Evolutionary conservation across 2,888 invertebrate species (phyloP), one percentile per base, ranked within the genome.

Genomic region (Lochmaea crataegi): DNA sequence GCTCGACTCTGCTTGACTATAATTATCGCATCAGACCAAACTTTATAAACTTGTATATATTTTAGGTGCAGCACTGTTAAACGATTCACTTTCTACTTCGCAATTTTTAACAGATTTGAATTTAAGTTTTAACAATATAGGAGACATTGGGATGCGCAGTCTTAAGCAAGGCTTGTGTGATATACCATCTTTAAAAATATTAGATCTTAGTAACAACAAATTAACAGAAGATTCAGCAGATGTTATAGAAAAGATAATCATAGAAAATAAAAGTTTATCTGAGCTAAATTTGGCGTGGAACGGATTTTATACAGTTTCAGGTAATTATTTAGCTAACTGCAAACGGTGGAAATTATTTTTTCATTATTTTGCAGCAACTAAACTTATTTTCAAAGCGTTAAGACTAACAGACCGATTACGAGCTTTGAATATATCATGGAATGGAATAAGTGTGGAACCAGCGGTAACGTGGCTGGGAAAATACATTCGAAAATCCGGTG

Each of bases 221-320:
- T 83, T 91, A 45, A 86, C 87, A 9, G 87, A 89, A 76, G 82
- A 80, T 32, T 85, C 87, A 10, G 85, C 85, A 0, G 78, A 81
- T 71, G 76, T 81, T 63, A 77, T 91, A 32, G 85, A 86, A 58
- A 70, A 80, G 51, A 83, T 89, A 80, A 76, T 89, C 42, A 74
- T 76, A 12, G 84, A 86, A 71, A 89, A 89, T 73, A 83, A 83
- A 38, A 82, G 81, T 1, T 78, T 91, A n/a, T 84, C 86, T 75
- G 81, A 85, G 45, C 78, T 91, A 14, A 86, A 90, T 82, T 83
- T 91, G 61, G 87, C 89, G 0, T 89, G 89, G 89, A 91, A 90
- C 82, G 86, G 86, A 57, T 85, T 91, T 38, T 86, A 85, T 65
- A 82, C 87, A 71, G 80, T 74, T 14, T 76, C 84, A 83, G 83